These are phyloP conservation scores for Pachymerium ferrugineum DNA, from an alignment of 2,888 invertebrate species.

Conservation along the genomic window DNA sequence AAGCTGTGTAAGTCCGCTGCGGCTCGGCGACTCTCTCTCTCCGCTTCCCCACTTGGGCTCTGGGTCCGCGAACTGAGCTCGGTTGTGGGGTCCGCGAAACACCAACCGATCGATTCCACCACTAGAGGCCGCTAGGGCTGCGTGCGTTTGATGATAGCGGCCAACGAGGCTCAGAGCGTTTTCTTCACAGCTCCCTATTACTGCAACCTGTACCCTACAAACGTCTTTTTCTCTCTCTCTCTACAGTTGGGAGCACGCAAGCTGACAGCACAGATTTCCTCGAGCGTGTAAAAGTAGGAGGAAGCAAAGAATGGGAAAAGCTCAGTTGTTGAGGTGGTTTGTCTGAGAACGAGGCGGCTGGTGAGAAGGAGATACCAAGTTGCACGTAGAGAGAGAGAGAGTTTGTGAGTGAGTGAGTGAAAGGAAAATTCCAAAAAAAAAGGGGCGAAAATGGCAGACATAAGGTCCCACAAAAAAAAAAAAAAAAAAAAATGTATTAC, in stretches of 20 bases:
- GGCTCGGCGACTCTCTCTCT: slow-evolving; percentile 4
- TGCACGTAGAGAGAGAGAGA: background rate
- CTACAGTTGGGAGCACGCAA: background rate
- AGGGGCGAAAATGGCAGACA: too few relatives aligned
- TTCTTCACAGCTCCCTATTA: background rate
- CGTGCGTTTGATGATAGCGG: background rate
- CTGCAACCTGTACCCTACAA: background rate
- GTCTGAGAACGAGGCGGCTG: background rate
- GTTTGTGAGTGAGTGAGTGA: too few relatives aligned
- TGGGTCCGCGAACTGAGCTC: slow-evolving; percentile 1
- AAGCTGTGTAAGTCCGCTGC: background rate
- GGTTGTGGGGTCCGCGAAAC: background rate
- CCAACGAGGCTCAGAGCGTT: background rate
- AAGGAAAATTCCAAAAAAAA: too few relatives aligned
- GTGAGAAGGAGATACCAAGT: background rate
- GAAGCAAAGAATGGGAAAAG: background rate
- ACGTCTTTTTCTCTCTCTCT: background rate
- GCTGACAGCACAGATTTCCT: background rate
- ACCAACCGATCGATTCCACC: background rate
- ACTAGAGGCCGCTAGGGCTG: background rate
- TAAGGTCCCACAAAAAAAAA: background rate
- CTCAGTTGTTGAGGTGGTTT: background rate
- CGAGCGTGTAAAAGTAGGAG: background rate
- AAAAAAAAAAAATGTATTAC: background rate
- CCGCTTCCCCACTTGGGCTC: slow-evolving; percentile 17